Base-by-base conservation (phyloP, 2,113 vertebrate species). In the Chloropsis cyanopogon region DNA sequence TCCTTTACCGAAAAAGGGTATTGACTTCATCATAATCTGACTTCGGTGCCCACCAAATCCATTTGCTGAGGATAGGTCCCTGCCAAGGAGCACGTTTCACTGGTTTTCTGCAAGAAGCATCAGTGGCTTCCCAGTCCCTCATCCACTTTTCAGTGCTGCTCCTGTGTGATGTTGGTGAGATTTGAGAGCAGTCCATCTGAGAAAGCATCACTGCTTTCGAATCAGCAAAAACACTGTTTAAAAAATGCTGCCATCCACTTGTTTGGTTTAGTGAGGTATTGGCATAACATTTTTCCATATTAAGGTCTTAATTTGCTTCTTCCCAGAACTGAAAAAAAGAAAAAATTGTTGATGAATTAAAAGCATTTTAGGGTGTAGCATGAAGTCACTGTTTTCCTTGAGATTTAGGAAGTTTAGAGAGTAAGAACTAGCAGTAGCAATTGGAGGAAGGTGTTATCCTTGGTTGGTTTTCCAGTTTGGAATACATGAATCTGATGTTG, bases 341-440 rank as follows among this genome's bases (percentile, higher is more conserved):
- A 61, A 29, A 49, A 33, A 5, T 10, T 47, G 12, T 28, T 79
- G 77, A 60, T 1, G 25, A 88, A 73, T 68, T 10, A 46, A 77
- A 87, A 52, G 4, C 21, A 7, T 71, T 92, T 89, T 70, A 28
- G 21, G 7, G 4, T 0, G 0, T 44, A 23, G 2, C 11, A 19
- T 33, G 46, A 76, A 63, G 23, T 16, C 0, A 0, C 10, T 15
- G 9, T 37, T 88, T 72, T 37, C 12, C 19, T 53, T 52, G 42
- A 35, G 35, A 23, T 69, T 86, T 86, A 39, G 31, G 23, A 50
- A 66, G 5, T 28, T 5, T 18, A 14, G 37, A 64, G 24, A 64
- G 23, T 29, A 46, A 86, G 29, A 39, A 57, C 26, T 57, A 72
- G 31, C 12, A 46, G 8, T 35, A 22, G 20, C 12, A 26, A 35